phyloP scores from a whole-genome alignment of 2,888 invertebrate genomes.

The Ryuthela nishihirai region DNA sequence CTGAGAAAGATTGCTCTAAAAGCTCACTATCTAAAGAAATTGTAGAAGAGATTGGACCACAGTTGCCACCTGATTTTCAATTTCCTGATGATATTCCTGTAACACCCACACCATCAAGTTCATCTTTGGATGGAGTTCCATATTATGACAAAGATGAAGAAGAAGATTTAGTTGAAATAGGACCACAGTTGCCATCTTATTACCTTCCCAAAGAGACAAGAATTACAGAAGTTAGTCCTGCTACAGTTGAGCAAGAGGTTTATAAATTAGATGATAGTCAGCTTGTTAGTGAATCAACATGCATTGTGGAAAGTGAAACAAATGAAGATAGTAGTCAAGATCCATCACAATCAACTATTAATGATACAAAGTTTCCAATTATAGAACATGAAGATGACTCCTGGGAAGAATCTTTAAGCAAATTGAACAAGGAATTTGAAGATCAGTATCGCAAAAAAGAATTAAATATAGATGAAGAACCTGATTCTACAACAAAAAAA shows the following conservation, averaged over 20 bases:
- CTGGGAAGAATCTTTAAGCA: neutral
- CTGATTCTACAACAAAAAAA: slow-evolving; percentile 31
- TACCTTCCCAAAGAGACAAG: neutral
- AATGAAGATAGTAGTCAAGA: neutral
- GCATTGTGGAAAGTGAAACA: neutral
- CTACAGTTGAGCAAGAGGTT: too few relatives aligned
- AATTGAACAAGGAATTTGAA: neutral
- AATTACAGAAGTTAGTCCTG: too few relatives aligned
- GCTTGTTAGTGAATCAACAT: neutral
- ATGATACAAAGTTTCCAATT: neutral
- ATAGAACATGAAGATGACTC: neutral
- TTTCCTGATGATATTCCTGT: neutral
- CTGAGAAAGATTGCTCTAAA: too few relatives aligned
- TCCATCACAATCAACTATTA: neutral
- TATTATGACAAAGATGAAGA: neutral
- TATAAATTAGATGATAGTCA: too few relatives aligned
- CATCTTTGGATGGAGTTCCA: neutral
- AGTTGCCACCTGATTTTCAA: slow-evolving; percentile 14
- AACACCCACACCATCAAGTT: neutral
- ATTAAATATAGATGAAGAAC: slow-evolving; percentile 8
- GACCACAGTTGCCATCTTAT: slow-evolving; percentile 4
- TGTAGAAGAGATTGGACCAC: slow-evolving; percentile 17
- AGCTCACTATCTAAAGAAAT: neutral
- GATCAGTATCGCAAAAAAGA: neutral
- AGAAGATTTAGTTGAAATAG: slow-evolving; percentile 1